Base-by-base conservation (phyloP, 2,888 invertebrate species). In the Homarus gammarus region DNA sequence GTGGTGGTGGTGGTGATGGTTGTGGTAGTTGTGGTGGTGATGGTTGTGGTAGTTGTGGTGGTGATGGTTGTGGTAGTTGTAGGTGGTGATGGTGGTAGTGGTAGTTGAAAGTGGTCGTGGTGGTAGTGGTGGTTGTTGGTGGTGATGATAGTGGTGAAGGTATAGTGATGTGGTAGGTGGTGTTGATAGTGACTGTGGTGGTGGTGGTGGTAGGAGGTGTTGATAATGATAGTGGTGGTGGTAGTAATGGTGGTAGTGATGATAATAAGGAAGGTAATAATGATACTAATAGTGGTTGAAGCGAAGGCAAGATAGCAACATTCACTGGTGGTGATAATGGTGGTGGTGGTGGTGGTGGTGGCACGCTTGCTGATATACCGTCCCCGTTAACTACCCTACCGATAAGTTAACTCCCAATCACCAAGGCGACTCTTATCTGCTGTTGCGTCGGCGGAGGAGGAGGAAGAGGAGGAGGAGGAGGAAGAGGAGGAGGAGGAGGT, bases 361-460 rank as follows among this genome's bases (percentile, higher is more conserved):
- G 18, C 18, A n/a, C n/a, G n/a, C n/a, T n/a, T n/a, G 51, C 78
- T 78, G 78, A 78, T 78, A 78, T 78, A 51, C 33, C 64, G 27
- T 40, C 31, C 22, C 83, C 51, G 70, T 31, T 84, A 84, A 84
- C n/a, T 84, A 84, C 72, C 83, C 51, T 51, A 51, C 64, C 72
- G 73, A 72, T 84, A 70, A 72, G 72, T 84, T 84, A 72, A 84
- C 83, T 84, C n/a, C n/a, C 83, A 72, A 84, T 84, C 83, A 73
- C n/a, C 51, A 73, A 72, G 73, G 72, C 51, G 56, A 49, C 73
- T 73, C 56, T 38, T 84, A 84, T 84, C 83, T 84, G 51, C 44
- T 72, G 49, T 83, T 10, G 27, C 68, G 83, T 31, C 51, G 51
- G 72, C 73, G 83, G 72, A 18, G 83, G 70, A 70, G n/a, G n/a